Evolutionary conservation across 2,113 vertebrate genomes (phyloP), one percentile per base, ranked within the genome.

Genomic region (Dinomys branickii): DNA sequence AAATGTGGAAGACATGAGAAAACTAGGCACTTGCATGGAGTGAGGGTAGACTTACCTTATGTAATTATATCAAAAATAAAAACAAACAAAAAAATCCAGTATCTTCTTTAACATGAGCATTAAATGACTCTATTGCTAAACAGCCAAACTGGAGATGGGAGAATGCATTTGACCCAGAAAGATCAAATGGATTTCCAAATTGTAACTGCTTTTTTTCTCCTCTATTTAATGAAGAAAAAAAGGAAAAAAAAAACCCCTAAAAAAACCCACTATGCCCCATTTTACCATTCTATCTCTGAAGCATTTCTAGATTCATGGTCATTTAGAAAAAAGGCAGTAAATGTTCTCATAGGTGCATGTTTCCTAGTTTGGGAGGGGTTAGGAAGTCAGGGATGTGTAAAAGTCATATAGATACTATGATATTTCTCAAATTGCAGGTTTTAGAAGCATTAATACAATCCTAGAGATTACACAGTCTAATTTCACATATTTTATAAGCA

Each of bases 1-100:
- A 89, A 95, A 88, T 90, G 61, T 96, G 86, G 56, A 59, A 95
- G 86, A 87, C 73, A 56, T 89, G 73, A 96, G 69, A 96, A 96
- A 97, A 96, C 94, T 96, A 73, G 95, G 28, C 56, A 83, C 71
- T 97, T 88, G 33, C 8, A 71, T n/a, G 88, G 67, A 86, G 63
- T 35, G 20, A 94, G 58, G 33, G 2, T 28, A 77, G 50, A 82
- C 71, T 96, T 94, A 82, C 3, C 41, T 38, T 90, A 71, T 82
- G 28, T n/a, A 90, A 87, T 82, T 63, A 88, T 38, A 78, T 35
- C 73, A 96, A 69, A 88, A 5, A 81, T 47, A 30, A 89, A 92
- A 81, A 61, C 54, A 63, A 50, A 90, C 69, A 28, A n/a, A 41
- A 84, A 88, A 30, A 1, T 30, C n/a, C 30, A 77, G 16, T 20